Evolutionary conservation across 2,797 vertebrate species (phyloP).

Genomic region (Platalea minor): DNA sequence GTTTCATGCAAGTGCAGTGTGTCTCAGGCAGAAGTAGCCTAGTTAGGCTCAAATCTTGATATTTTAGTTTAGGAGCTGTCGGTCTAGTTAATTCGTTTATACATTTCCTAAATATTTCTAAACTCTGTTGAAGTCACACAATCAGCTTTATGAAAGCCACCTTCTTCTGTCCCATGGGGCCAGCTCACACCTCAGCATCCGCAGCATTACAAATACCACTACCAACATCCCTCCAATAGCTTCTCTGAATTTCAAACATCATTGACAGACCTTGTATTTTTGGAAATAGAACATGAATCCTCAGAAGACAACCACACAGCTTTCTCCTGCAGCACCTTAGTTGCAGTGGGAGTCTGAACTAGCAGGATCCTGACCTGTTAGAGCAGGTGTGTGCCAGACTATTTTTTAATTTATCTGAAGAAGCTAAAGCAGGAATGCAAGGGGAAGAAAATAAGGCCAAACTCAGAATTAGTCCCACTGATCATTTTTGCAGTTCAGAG

Average conservation of each 20-base stretch:
- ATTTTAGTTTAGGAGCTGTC: background rate
- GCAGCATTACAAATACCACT: background rate
- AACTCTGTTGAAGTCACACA: background rate
- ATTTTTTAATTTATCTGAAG: background rate
- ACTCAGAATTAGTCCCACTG: background rate
- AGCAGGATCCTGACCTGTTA: background rate
- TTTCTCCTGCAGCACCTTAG: background rate
- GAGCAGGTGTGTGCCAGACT: background rate
- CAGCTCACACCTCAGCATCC: background rate
- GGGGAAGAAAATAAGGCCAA: background rate
- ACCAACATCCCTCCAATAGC: background rate
- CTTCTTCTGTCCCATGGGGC: background rate
- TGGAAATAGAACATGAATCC: background rate
- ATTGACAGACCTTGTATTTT: background rate
- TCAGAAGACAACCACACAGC: background rate
- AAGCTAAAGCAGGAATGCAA: background rate
- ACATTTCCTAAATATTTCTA: background rate
- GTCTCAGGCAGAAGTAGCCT: background rate
- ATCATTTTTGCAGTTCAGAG: background rate
- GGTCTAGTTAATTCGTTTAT: background rate
- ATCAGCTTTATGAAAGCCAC: background rate
- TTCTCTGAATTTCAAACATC: background rate
- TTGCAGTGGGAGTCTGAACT: background rate
- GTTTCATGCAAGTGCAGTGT: accelerated
- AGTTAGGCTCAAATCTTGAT: background rate